These are phyloP conservation scores for Drosophila baimaii DNA, from an alignment of 1,140 invertebrate genomes.

Conservation along the genomic window DNA sequence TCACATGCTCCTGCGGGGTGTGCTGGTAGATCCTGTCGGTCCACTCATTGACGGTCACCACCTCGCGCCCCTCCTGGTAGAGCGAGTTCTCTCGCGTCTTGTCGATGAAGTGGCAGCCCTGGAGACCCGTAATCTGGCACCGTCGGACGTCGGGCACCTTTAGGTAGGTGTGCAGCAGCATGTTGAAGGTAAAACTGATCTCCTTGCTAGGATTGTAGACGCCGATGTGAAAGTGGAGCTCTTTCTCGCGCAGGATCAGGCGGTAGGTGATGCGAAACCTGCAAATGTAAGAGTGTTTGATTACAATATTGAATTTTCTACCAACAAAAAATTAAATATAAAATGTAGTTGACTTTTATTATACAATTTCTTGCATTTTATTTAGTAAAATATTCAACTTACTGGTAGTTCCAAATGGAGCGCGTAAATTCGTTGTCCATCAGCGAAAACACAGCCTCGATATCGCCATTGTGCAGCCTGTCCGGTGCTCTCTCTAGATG, in stretches of 20 bases:
- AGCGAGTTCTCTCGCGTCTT: constrained; percentile 88
- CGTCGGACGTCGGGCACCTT: constrained; percentile 96
- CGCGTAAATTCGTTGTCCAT: constrained; percentile 96
- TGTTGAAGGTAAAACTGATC: constrained; percentile 95
- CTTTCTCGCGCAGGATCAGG: constrained; percentile 94
- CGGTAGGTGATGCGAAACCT: constrained; percentile 94
- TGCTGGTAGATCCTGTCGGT: constrained; percentile 97
- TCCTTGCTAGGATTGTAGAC: constrained; percentile 96
- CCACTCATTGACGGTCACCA: constrained; percentile 95
- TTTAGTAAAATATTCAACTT: too few relatives aligned
- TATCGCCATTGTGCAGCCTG: constrained; percentile 93
- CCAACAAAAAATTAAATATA: background rate
- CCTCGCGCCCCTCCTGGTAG: constrained; percentile 91
- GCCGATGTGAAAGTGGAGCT: constrained; percentile 95
- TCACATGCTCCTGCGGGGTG: constrained; percentile 95
- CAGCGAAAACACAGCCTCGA: constrained; percentile 95
- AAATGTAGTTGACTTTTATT: too few relatives aligned
- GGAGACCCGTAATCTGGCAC: constrained; percentile 95
- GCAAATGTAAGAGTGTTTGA: background rate
- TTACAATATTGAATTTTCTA: background rate
- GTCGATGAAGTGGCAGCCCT: constrained; percentile 96
- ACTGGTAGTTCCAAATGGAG: constrained; percentile 97
- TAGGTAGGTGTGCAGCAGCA: constrained; percentile 97
- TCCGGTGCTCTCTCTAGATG: constrained; percentile 94
- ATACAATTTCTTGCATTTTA: too few relatives aligned